Evolutionary conservation across 2,888 invertebrate species (phyloP), one percentile per base, ranked within the genome.

Genomic region (Polydrusus cervinus): DNA sequence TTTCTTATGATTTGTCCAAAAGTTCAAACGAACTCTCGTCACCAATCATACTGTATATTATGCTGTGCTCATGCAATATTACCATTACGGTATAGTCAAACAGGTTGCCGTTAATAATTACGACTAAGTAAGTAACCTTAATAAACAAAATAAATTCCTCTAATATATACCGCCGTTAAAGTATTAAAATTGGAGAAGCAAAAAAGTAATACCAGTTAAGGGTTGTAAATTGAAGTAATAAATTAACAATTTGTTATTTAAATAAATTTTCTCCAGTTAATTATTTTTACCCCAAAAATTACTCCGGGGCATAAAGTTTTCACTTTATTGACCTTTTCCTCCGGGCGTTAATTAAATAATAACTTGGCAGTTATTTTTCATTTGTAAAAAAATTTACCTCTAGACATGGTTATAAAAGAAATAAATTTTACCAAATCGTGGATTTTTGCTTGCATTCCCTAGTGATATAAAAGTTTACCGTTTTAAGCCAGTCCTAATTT

Each of bases 161-260:
- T 16, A 47, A 47, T 47, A 47, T 25, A 53, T 1, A 13, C 25
- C 3, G 30, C n/a, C n/a, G 1, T 30, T n/a, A 30, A 53, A 5
- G 53, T 53, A 30, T 30, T 53, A 53, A 53, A 53, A 11, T 25
- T 53, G 25, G 10, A 20, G 25, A 25, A 53, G 53, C 25, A 53
- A 0, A 53, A 51, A 53, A 51, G 25, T 30, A 53, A 30, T 53
- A 8, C 53, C 53, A 8, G 53, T 53, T n/a, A 20, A n/a, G 30
- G 53, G 11, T 20, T 1, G 20, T 13, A 53, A 53, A 53, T 25
- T 53, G 20, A 30, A 53, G 30, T 11, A 25, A 53, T 53, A 53
- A 53, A 53, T 53, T 30, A 30, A 3, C 25, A 53, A 53, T 53
- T 53, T 53, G 53, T 53, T 25, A 53, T 53, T 53, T 53, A 53